phyloP scores from a whole-genome alignment of 2,888 invertebrate genomes.

The Leptopilina syphax region DNA sequence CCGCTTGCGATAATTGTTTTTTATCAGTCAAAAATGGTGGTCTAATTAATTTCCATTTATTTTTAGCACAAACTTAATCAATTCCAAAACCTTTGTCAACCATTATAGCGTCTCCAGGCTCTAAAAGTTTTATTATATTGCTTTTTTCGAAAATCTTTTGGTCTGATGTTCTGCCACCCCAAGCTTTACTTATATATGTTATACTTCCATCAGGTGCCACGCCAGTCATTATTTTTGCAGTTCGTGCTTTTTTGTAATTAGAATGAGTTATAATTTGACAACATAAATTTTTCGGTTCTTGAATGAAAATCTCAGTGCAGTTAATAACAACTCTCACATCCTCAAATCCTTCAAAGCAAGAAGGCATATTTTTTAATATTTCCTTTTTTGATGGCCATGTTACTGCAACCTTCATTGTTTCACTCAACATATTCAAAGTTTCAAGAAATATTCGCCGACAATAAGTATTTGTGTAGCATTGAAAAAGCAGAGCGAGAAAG shows the following conservation, averaged over 20 bases:
- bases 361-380: slow-evolving; percentile 58
- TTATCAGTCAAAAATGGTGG: slow-evolving; percentile 54
- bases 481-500: slow-evolving; percentile 49
- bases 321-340: slow-evolving; percentile 58
- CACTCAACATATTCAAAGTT: slow-evolving; percentile 47
- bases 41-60: slow-evolving; percentile 47
- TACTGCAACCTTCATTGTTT: slow-evolving; percentile 44
- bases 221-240: not conserved
- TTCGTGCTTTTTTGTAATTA: slow-evolving; percentile 45
- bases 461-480: slow-evolving; percentile 40
- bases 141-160: slow-evolving; percentile 48
- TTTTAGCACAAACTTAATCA: slow-evolving; percentile 48
- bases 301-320: slow-evolving; percentile 58
- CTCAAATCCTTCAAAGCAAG: slow-evolving; percentile 58
- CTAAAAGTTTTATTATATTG: slow-evolving; percentile 44
- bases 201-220: not conserved
- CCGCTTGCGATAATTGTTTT: slow-evolving; percentile 53
- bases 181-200: slow-evolving; percentile 55
- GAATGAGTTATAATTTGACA: slow-evolving; percentile 55
- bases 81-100: slow-evolving; percentile 55
- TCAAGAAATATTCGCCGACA: slow-evolving; percentile 49
- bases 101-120: slow-evolving; percentile 56
- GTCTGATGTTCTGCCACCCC: slow-evolving; percentile 48
- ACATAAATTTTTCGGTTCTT: slow-evolving; percentile 52
- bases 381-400: slow-evolving; percentile 53